Percentiles rank a stretch among this genome's conserved stretches.
Conservation (phyloP, 2,797 vertebrate species). For the Schizothorax lantsangensis region DNA sequence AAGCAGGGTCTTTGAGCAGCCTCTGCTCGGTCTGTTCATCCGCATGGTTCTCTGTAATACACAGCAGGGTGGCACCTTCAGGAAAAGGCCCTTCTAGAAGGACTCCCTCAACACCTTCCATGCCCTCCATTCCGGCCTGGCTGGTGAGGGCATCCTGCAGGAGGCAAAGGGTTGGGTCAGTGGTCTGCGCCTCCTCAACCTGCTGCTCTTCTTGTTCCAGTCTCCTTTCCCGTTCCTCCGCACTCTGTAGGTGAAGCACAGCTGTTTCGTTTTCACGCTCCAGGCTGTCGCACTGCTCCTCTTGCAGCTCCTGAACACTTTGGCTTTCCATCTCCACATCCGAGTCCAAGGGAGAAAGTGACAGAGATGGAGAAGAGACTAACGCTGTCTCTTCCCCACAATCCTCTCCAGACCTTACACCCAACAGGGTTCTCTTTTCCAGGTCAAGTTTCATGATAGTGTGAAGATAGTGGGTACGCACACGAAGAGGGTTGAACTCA, state of each 20-base stretch:
- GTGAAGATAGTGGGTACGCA: slow-evolving; percentile 96
- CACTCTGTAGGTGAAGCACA: slow-evolving; percentile 93
- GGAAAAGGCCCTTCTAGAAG: slow-evolving; percentile 89
- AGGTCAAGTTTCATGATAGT: slow-evolving; percentile 97
- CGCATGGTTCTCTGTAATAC: slow-evolving; percentile 83
- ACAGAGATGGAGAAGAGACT: slow-evolving; percentile 68
- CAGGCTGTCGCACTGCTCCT: slow-evolving; percentile 74
- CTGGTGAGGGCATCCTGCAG: slow-evolving; percentile 73
- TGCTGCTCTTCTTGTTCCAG: slow-evolving; percentile 84
- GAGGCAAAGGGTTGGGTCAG: slow-evolving; percentile 83
- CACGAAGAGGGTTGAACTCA: slow-evolving; percentile 95
- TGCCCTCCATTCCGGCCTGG: slow-evolving; percentile 68
- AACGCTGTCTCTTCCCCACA: slow-evolving; percentile 65
- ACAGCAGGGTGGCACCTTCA: slow-evolving; percentile 86
- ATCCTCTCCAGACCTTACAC: slow-evolving; percentile 64
- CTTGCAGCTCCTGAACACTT: slow-evolving; percentile 74
- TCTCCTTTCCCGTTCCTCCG: slow-evolving; percentile 91
- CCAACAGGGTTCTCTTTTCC: slow-evolving; percentile 85
- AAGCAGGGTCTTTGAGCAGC: slow-evolving; percentile 74
- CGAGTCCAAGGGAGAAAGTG: slow-evolving; percentile 73
- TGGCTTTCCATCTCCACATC: slow-evolving; percentile 71
- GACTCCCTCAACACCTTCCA: slow-evolving; percentile 77
- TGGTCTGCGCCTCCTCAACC: slow-evolving; percentile 62
- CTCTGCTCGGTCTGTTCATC: slow-evolving; percentile 53
- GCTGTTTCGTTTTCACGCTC: slow-evolving; percentile 89